phyloP scores from a whole-genome alignment of 2,113 vertebrate species.

The Oncorhynchus tshawytscha region DNA sequence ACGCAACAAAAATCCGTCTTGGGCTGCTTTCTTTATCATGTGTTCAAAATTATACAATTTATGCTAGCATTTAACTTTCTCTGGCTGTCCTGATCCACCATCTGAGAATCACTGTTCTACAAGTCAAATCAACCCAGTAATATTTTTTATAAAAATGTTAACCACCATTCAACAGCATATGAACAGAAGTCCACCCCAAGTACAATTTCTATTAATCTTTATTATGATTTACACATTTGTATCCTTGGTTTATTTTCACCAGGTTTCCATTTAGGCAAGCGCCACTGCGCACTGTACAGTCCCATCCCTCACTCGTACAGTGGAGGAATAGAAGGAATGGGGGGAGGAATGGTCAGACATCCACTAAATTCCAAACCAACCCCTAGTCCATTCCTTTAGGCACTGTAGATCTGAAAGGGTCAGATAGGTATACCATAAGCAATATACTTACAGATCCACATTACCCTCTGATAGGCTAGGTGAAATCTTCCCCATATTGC shows the following conservation, averaged over 20 bases:
- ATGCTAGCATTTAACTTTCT: no score
- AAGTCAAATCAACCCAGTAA: no score
- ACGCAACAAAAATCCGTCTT: no score
- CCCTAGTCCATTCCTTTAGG: conserved; percentile 56
- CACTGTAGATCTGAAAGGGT: conserved; percentile 65
- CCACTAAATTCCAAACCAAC: conserved; percentile 51
- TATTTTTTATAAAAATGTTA: no score
- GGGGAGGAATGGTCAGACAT: conserved; percentile 41
- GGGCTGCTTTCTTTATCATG: no score
- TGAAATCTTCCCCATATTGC: conserved; percentile 40
- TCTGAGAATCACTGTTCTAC: no score
- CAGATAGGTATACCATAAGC: conserved; percentile 14
- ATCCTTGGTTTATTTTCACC: conserved; percentile 30
- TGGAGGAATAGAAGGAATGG: conserved; percentile 21
- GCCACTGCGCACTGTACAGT: conserved; percentile 61
- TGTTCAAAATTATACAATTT: no score
- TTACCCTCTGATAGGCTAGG: conserved; percentile 40
- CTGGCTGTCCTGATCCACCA: no score
- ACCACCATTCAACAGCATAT: conserved; percentile 5
- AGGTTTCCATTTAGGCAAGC: conserved; percentile 37
- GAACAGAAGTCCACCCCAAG: conserved; percentile 34
- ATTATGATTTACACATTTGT: conserved; percentile 42
- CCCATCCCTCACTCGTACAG: conserved; percentile 14
- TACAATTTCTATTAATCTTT: conserved; percentile 36
- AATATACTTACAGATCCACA: conserved; percentile 18